Evolutionary conservation across 2,113 vertebrate genomes (phyloP), one percentile per base, ranked within the genome.

Genomic region (Nettapus auritus): DNA sequence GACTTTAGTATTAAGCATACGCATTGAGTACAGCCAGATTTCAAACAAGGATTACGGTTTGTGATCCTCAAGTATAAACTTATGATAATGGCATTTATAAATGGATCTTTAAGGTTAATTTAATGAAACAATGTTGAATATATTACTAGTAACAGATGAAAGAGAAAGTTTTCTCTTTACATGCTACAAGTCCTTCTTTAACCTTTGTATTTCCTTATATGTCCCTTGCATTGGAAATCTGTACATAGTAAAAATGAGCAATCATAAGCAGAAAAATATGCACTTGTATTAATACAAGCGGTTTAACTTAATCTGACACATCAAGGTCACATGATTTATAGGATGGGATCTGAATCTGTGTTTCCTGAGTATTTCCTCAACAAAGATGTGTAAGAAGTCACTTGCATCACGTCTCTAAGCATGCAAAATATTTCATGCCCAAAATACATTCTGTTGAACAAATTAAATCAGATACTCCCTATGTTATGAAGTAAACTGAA

Each of bases 91-190:
- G 82, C 82, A 93, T 92, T 91, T 93, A 59, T 28, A 97, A 86
- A 80, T 87, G 31, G 86, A 67, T 86, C 50, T 92, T 86, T 94
- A 85, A 89, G 34, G 66, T 75, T 95, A 91, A 94, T 94, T 96
- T 95, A 92, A 90, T 73, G 40, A 69, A 22, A 38, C 63, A 23
- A 34, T 69, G 19, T 75, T 60, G 46, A 66, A 28, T 42, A 67
- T 10, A 8, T 29, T 31, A 57, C 84, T 96, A 89, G 89, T 36
- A 60, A 86, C 42, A 74, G 34, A 36, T 83, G 75, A 55, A 44
- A 52, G 50, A 52, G 50, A 55, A 55, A 20, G 6, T 66, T 88
- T 93, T 82, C 11, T 48, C 19, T 80, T 74, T 52, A 17, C 76
- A 26, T 15, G 46, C 22, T 75, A 4, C 69, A 83, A 95, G 34